Evolutionary conservation across 2,113 vertebrate species (phyloP).

Genomic region (Mormoops blainvillei): DNA sequence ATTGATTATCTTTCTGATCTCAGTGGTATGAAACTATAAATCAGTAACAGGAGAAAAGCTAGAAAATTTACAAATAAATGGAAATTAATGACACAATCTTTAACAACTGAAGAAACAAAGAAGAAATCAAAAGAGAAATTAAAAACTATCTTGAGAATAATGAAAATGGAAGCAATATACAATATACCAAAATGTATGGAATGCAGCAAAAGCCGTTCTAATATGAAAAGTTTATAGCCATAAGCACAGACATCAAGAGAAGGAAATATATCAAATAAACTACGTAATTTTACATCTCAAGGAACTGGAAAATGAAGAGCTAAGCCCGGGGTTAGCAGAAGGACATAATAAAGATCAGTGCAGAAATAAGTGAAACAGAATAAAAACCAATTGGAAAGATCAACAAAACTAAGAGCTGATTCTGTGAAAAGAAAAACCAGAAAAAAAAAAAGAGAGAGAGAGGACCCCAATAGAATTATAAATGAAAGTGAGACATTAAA

Average conservation of each 20-base stretch:
- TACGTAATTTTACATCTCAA: not conserved
- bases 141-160: not conserved
- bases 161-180: not conserved
- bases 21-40: not conserved
- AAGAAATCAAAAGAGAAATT: not conserved
- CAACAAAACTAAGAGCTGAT: not conserved
- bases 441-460: not conserved
- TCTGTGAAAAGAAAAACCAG: not conserved
- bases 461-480: not conserved
- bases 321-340: not conserved
- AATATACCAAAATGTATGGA: not conserved
- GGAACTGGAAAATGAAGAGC: not conserved
- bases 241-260: not conserved
- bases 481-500: not conserved
- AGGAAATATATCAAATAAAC: not conserved
- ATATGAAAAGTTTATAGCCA: not conserved
- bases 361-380: not conserved
- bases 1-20: not conserved
- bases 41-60: not conserved
- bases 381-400: not conserved
- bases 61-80: not conserved
- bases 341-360: not conserved
- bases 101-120: not conserved
- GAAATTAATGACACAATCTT: not conserved
- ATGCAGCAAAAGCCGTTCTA: not conserved